These are phyloP conservation scores for Chironomus tepperi DNA, from an alignment of 1,140 invertebrate species.

Conservation along the genomic window DNA sequence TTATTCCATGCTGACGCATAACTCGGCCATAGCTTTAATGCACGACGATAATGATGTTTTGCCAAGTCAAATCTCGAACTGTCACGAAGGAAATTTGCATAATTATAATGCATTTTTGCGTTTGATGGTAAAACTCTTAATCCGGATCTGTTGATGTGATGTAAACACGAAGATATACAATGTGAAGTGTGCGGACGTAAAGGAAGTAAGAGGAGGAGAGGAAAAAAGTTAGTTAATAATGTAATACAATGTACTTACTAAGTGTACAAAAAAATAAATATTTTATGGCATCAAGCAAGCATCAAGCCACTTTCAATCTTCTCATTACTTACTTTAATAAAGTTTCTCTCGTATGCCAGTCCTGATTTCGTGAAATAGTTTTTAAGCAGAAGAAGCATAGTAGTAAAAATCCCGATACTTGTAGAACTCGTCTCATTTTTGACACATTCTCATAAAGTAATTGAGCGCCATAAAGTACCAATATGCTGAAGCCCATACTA, in stretches of 20 bases:
- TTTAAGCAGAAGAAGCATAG: slow-evolving; percentile 52
- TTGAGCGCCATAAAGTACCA: slow-evolving; percentile 54
- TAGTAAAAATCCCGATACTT: slow-evolving; percentile 47
- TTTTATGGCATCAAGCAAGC: slow-evolving; percentile 25
- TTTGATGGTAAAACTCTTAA: slow-evolving; percentile 70
- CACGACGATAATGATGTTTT: slow-evolving; percentile 68
- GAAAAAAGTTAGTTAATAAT: background rate
- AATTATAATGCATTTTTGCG: slow-evolving; percentile 88
- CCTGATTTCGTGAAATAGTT: slow-evolving; percentile 60
- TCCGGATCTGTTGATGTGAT: slow-evolving; percentile 56
- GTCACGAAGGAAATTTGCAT: slow-evolving; percentile 77
- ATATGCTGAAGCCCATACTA: slow-evolving; percentile 58
- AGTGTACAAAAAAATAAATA: background rate
- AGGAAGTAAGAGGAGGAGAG: background rate
- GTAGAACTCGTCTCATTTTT: slow-evolving; percentile 41
- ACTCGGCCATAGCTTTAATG: slow-evolving; percentile 74
- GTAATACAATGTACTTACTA: slow-evolving; percentile 19
- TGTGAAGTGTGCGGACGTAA: slow-evolving; percentile 28
- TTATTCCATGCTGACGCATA: slow-evolving; percentile 87
- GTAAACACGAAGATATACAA: too few relatives aligned
- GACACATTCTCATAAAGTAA: slow-evolving; percentile 47
- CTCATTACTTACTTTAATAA: slow-evolving; percentile 50
- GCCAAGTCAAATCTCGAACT: slow-evolving; percentile 58
- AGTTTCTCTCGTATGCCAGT: slow-evolving; percentile 70
- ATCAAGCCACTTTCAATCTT: too few relatives aligned